Evolutionary conservation across 1,140 invertebrate species (phyloP), one percentile per base, ranked within the genome.

Genomic region (Papilio helenus): DNA sequence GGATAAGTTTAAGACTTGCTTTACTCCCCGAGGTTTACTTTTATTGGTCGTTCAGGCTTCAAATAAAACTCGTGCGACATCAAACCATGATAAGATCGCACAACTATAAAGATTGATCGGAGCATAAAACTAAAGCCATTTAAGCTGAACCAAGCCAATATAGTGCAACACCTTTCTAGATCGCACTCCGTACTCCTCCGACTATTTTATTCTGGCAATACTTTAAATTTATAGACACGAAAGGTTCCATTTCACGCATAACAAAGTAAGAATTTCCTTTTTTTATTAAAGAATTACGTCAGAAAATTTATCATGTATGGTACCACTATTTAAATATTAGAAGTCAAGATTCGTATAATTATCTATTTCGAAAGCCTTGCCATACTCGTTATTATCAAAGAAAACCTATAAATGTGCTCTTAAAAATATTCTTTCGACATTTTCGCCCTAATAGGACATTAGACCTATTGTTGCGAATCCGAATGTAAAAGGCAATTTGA

Each of bases 41-140:
- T 65, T 65, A 68, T 68, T 68, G 61, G 61, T 68, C 61, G 61
- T 68, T 68, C 61, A 29, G 26, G 61, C 61, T 68, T 26, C 23
- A 68, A 68, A 68, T 68, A 68, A 68, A 68, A 68, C 61, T 34
- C 61, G 61, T 29, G 26, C 61, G 61, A 68, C 61, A 68, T 68
- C 26, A 68, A 68, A 68, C 61, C 26, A 16, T 68, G 61, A 68
- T 68, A 68, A 68, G 61, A 29, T 26, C 61, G 61, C 61, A 39
- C 34, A 34, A 68, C 61, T 29, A 68, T 68, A 68, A 68, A 68
- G 61, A 68, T 68, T 68, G 61, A 68, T 68, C 61, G 23, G 61
- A 68, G 26, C 26, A 68, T 68, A 68, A 68, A 68, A 29, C 26
- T 68, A 29, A 68, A 34, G 58, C 58, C 58, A 29, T 65, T 65